phyloP scores from a whole-genome alignment of 2,888 invertebrate species.

The Diarsia brunnea region DNA sequence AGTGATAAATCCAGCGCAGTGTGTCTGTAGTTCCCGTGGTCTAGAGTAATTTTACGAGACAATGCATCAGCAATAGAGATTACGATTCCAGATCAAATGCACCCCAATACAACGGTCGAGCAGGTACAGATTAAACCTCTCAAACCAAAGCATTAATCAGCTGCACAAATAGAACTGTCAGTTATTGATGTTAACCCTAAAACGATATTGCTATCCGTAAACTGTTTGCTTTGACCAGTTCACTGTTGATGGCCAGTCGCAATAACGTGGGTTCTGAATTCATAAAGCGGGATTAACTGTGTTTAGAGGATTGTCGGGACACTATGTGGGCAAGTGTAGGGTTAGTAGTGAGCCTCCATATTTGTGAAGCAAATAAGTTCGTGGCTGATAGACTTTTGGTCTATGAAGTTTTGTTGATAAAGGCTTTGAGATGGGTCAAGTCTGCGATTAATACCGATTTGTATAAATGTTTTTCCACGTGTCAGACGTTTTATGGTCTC shows the following conservation, averaged over 20 bases:
- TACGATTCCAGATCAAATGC: neutral
- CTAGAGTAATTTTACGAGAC: neutral
- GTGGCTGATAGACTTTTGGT: conserved; percentile 30
- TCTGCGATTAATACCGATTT: neutral
- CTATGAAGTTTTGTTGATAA: conserved; percentile 32
- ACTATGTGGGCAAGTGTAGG: conserved; percentile 31
- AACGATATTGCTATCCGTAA: conserved; percentile 51
- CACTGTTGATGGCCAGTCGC: conserved; percentile 67
- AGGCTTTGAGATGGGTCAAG: neutral
- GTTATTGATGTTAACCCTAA: conserved; percentile 42
- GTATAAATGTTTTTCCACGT: neutral
- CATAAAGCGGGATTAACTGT: conserved; percentile 72
- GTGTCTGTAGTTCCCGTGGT: neutral
- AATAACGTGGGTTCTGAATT: conserved; percentile 65
- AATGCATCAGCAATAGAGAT: neutral
- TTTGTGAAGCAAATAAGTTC: conserved; percentile 39
- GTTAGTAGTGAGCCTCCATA: conserved; percentile 28
- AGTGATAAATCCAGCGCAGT: neutral
- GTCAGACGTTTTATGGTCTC: neutral
- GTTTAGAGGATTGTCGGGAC: conserved; percentile 45
- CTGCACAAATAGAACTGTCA: conserved; percentile 24
- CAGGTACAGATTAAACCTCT: neutral
- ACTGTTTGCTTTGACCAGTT: conserved; percentile 57
- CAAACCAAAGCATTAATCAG: conserved; percentile 17
- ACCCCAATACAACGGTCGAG: neutral